Conservation (phyloP, 2,113 vertebrate genomes). For the Phyllostomus discolor region DNA sequence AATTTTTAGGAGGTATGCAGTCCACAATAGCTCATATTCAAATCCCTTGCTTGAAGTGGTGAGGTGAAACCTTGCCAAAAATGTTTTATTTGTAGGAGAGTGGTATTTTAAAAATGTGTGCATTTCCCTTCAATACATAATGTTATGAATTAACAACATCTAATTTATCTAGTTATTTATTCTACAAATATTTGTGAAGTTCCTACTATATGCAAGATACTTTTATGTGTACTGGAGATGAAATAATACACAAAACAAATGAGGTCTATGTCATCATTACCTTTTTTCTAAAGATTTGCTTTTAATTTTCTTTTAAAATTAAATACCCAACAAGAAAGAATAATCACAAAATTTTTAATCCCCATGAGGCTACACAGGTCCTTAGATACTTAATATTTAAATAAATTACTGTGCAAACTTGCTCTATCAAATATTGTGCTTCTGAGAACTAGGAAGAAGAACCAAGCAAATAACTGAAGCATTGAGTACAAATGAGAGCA, state of each 20-base stretch:
- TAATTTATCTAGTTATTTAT: not conserved
- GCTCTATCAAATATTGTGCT: not conserved
- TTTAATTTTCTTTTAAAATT: not conserved
- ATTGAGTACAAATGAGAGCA: not conserved
- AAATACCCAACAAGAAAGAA: not conserved
- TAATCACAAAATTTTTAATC: not conserved
- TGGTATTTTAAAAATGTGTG: not conserved
- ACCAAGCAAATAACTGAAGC: not conserved
- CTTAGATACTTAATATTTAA: not conserved
- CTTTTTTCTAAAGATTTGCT: not conserved
- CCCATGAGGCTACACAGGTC: not conserved
- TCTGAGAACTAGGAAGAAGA: not conserved
- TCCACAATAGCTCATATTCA: fast-evolving
- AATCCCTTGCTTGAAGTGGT: not conserved
- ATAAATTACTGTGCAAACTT: not conserved
- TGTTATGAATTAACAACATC: not conserved
- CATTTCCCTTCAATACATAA: not conserved
- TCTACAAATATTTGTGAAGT: not conserved
- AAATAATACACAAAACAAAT: not conserved
- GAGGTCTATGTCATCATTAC: not conserved
- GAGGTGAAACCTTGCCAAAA: not conserved
- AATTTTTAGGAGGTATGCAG: not conserved
- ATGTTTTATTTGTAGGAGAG: not conserved
- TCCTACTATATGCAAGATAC: not conserved
- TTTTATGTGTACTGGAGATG: not conserved